A percentile compares a stretch with the other conserved stretches of the same genome.
These are phyloP conservation scores for Leptodactylus fuscus DNA, from an alignment of 2,113 vertebrate species.

Conservation along the genomic window DNA sequence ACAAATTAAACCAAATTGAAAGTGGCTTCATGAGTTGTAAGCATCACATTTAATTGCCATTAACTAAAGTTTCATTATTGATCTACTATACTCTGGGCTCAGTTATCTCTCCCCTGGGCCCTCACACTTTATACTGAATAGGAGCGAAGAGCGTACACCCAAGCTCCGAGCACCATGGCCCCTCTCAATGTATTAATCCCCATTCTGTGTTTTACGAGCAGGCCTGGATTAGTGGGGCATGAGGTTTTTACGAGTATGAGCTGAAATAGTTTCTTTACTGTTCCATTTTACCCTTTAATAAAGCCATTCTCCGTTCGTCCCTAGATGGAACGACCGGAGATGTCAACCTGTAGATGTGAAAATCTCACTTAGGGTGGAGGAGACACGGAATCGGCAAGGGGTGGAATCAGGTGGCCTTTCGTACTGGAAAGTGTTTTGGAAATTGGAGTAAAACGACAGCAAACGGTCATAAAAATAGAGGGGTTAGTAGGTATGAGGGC, in stretches of 20 bases:
- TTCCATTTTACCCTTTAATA: constrained; percentile 33
- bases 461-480: background rate
- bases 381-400: constrained; percentile 8
- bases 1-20: constrained; percentile 55
- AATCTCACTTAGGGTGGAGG: constrained; percentile 26
- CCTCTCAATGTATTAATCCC: constrained; percentile 37
- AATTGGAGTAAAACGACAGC: background rate
- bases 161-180: background rate
- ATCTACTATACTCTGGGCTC: constrained; percentile 8
- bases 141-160: background rate
- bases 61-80: constrained; percentile 29
- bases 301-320: constrained; percentile 1
- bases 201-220: constrained; percentile 38
- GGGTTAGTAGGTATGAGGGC: background rate
- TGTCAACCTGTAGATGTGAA: constrained; percentile 39
- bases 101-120: constrained; percentile 38
- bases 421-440: background rate
- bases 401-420: background rate
- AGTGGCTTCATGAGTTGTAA: constrained; percentile 50
- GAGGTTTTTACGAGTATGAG: constrained; percentile 31
- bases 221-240: constrained; percentile 33
- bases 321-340: background rate
- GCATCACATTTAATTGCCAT: constrained; percentile 54
- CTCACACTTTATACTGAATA: constrained; percentile 40
- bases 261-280: constrained; percentile 43